A percentile compares a stretch with the other conserved stretches of the same genome.
These are phyloP conservation scores for Barypeithes pellucidus DNA, from an alignment of 2,888 invertebrate species.

Conservation along the genomic window DNA sequence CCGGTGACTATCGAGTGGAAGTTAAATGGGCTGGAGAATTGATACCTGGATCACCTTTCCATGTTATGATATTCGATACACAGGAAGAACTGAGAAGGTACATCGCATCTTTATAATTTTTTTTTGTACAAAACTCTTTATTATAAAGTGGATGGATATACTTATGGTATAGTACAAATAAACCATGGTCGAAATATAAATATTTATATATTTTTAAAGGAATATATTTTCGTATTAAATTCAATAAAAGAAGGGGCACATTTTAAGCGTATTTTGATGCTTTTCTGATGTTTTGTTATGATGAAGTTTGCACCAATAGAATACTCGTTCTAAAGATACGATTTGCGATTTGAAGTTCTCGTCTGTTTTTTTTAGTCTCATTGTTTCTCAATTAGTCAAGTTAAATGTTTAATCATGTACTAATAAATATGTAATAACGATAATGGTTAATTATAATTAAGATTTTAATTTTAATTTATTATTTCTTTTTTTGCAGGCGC, in stretches of 20 bases:
- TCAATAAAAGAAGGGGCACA: no score
- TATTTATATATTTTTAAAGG: background rate
- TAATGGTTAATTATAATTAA: no score
- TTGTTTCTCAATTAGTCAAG: no score
- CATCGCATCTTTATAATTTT: conserved; percentile 68
- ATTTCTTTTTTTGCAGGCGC: no score
- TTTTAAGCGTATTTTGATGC: background rate
- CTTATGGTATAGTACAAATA: conserved; percentile 20
- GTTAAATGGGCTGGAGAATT: conserved; percentile 98
- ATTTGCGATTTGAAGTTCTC: no score
- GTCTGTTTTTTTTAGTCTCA: no score
- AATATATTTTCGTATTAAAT: background rate
- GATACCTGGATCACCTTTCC: conserved; percentile 98
- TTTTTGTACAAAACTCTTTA: conserved; percentile 14
- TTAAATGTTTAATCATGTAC: no score
- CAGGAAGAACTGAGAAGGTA: conserved; percentile 92
- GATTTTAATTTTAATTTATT: no score
- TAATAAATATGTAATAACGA: no score
- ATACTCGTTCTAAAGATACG: no score
- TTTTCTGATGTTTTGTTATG: background rate
- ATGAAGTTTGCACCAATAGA: no score
- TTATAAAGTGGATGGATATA: conserved; percentile 22
- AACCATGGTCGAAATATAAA: conserved; percentile 20
- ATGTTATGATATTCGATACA: conserved; percentile 99
- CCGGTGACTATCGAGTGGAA: conserved; percentile 98